These are phyloP conservation scores for Tyria jacobaeae DNA, from an alignment of 2,888 invertebrate genomes.

Conservation along the genomic window DNA sequence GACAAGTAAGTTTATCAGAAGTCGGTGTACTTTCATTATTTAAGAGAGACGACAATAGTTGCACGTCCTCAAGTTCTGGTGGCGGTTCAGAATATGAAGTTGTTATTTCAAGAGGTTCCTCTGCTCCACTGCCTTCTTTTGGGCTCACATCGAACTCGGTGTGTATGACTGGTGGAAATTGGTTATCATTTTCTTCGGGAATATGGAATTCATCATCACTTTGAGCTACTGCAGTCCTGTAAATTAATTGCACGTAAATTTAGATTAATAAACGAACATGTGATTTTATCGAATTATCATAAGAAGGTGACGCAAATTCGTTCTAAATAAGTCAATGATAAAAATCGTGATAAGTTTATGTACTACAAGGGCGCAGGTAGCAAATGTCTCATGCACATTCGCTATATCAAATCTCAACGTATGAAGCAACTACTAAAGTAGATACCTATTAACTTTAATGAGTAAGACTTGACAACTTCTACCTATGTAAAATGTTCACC, in stretches of 20 bases:
- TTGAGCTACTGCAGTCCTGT: conserved; percentile 61
- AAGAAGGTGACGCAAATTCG: conserved; percentile 75
- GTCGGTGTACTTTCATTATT: conserved; percentile 43
- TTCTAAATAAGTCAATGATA: conserved; percentile 70
- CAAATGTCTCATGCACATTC: conserved; percentile 14
- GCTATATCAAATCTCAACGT: neutral
- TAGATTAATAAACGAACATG: conserved; percentile 58
- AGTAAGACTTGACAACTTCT: neutral
- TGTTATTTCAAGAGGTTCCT: conserved; percentile 58
- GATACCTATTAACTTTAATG: neutral
- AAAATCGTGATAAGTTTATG: conserved; percentile 71
- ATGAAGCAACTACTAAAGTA: neutral
- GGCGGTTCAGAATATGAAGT: conserved; percentile 44
- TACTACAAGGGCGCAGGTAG: conserved; percentile 70
- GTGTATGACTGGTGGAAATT: conserved; percentile 73
- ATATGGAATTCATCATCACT: conserved; percentile 71
- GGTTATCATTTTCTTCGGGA: conserved; percentile 75
- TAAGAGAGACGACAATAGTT: conserved; percentile 44
- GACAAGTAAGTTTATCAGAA: conserved; percentile 59
- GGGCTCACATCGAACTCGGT: conserved; percentile 56
- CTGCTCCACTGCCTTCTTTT: conserved; percentile 71
- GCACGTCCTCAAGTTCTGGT: conserved; percentile 61
- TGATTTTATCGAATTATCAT: conserved; percentile 74
- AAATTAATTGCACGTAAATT: conserved; percentile 50
- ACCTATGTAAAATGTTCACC: neutral